Conservation (phyloP, 2,113 vertebrate genomes). For the Acanthochromis polyacanthus region DNA sequence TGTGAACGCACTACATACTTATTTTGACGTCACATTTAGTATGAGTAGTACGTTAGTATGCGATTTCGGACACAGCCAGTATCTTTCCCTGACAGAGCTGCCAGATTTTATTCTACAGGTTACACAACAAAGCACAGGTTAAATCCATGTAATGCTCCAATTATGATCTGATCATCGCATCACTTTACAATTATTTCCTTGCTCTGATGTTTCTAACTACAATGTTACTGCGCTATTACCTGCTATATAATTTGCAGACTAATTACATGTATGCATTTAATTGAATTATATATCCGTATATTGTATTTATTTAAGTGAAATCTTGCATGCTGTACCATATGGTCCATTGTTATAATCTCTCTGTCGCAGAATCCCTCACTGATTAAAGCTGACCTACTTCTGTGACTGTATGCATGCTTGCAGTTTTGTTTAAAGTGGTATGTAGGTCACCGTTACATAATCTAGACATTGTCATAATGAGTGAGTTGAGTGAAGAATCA, state of each 20-base stretch:
- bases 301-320: neutral
- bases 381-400: neutral
- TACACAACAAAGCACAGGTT: neutral
- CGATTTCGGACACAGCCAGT: too few species aligned
- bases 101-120: neutral
- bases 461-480: neutral
- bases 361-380: neutral
- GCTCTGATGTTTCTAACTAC: neutral
- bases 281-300: neutral
- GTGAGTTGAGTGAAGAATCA: neutral
- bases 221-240: neutral
- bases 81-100: neutral
- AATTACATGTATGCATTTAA: neutral
- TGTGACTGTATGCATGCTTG: neutral
- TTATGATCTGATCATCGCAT: too few species aligned
- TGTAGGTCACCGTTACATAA: slow-evolving; percentile 33
- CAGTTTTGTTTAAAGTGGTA: neutral
- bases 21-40: too few species aligned
- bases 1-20: too few species aligned
- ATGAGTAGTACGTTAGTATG: too few species aligned
- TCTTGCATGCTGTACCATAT: neutral
- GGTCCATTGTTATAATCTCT: neutral
- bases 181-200: too few species aligned
- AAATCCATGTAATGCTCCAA: neutral
- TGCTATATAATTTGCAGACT: neutral